phyloP scores from a whole-genome alignment of 2,888 invertebrate species.

The Yponomeuta plumbellus region DNA sequence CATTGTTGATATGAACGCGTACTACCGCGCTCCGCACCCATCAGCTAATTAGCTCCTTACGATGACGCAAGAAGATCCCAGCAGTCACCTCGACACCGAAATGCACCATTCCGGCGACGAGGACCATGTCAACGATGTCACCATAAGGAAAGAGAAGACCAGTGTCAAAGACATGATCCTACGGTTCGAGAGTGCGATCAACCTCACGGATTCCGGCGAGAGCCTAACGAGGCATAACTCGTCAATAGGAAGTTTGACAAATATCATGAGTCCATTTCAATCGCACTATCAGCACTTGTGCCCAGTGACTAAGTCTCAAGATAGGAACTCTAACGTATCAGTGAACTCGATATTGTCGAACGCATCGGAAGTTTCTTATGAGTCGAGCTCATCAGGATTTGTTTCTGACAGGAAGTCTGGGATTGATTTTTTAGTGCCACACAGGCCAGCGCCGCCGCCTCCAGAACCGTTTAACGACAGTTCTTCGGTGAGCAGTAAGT shows the following conservation, averaged over 20 bases:
- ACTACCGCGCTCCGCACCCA: slow-evolving; percentile 39
- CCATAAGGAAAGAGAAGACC: slow-evolving; percentile 52
- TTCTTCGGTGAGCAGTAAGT: slow-evolving; percentile 46
- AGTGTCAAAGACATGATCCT: slow-evolving; percentile 66
- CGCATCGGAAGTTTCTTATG: slow-evolving; percentile 63
- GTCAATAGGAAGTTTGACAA: slow-evolving; percentile 54
- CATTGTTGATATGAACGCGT: slow-evolving; percentile 56
- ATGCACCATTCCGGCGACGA: slow-evolving; percentile 52
- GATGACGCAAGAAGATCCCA: slow-evolving; percentile 64
- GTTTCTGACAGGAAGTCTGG: slow-evolving; percentile 63
- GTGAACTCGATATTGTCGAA: slow-evolving; percentile 71
- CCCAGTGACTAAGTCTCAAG: slow-evolving; percentile 56
- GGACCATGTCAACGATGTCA: slow-evolving; percentile 42
- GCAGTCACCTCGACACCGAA: slow-evolving; percentile 49
- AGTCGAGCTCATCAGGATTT: slow-evolving; percentile 71
- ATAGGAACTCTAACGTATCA: slow-evolving; percentile 66
- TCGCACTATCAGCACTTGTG: slow-evolving; percentile 56
- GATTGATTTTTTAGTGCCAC: slow-evolving; percentile 45
- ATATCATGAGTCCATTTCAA: slow-evolving; percentile 61
- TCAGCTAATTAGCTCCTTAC: slow-evolving; percentile 28
- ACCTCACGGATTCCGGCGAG: slow-evolving; percentile 51
- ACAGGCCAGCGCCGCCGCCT: slow-evolving; percentile 67
- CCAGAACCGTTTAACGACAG: slow-evolving; percentile 57
- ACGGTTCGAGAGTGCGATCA: slow-evolving; percentile 57
- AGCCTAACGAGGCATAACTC: slow-evolving; percentile 52